A percentile compares a stretch with the other conserved stretches of the same genome.
Evolutionary conservation across 2,888 invertebrate species (phyloP).

Genomic region (Notodonta dromedarius): DNA sequence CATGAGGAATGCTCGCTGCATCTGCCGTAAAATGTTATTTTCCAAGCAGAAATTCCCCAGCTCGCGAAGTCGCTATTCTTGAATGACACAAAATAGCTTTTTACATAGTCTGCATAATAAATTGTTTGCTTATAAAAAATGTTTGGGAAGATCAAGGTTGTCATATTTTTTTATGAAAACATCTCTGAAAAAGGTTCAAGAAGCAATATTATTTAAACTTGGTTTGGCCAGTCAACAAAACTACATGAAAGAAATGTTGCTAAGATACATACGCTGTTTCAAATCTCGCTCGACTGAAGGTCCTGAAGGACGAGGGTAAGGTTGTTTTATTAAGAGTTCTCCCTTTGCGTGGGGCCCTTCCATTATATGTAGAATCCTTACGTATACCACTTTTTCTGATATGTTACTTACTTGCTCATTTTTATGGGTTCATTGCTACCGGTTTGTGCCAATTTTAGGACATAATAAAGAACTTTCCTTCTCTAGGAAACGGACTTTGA

Average conservation of each 20-base stretch:
- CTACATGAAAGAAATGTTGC: neutral
- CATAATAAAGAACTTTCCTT: conserved; percentile 9
- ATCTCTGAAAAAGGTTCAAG: too few species aligned
- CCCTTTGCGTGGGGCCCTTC: conserved; percentile 15
- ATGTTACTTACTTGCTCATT: conserved; percentile 18
- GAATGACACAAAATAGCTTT: conserved; percentile 24
- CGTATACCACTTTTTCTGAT: conserved; percentile 19
- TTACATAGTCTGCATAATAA: conserved; percentile 18
- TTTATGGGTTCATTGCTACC: conserved; percentile 18
- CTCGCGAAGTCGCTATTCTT: conserved; percentile 9
- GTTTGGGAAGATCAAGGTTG: conserved; percentile 1
- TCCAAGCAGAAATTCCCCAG: conserved; percentile 14
- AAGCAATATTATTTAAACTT: too few species aligned
- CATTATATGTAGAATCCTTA: conserved; percentile 20
- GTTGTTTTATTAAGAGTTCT: conserved; percentile 27
- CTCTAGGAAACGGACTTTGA: conserved; percentile 8
- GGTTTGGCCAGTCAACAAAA: too few species aligned
- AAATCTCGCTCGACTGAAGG: neutral
- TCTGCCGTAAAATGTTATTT: conserved; percentile 13
- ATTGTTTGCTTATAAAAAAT: conserved; percentile 21
- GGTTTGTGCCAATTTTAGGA: conserved; percentile 10
- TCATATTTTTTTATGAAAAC: neutral
- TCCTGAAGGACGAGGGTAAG: conserved; percentile 10
- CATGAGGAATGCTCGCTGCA: neutral
- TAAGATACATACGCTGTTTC: neutral